Percentiles rank a stretch among this genome's conserved stretches.
Evolutionary conservation across 2,888 invertebrate species (phyloP).

Genomic region (Seira ritae): DNA sequence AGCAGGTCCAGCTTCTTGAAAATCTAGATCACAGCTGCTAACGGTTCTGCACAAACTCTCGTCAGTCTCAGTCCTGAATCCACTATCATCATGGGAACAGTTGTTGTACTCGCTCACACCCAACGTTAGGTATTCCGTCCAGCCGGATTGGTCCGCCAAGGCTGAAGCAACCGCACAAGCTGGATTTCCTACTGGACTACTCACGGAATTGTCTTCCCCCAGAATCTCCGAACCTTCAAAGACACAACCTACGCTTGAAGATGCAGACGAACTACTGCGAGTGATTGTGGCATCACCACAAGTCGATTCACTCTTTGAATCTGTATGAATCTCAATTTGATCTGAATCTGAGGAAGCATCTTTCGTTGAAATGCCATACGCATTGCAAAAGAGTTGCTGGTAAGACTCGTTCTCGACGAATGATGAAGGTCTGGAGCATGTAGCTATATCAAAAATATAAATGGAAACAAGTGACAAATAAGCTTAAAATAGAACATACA

Average conservation of each 20-base stretch:
- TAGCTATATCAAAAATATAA: conserved; percentile 36
- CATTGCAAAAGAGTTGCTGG: conserved; percentile 54
- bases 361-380: conserved; percentile 46
- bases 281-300: conserved; percentile 54
- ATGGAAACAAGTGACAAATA: conserved; percentile 14
- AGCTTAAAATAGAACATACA: conserved; percentile 16
- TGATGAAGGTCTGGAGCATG: conserved; percentile 52
- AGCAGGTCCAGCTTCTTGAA: conserved; percentile 57
- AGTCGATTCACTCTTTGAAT: conserved; percentile 27
- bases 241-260: conserved; percentile 56
- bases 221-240: conserved; percentile 58
- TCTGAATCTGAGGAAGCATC: not conserved
- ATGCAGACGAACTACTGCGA: conserved; percentile 55
- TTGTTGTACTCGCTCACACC: conserved; percentile 59
- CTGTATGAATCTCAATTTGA: conserved; percentile 27
- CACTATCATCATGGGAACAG: conserved; percentile 61
- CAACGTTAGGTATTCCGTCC: conserved; percentile 56
- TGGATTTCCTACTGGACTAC: conserved; percentile 33
- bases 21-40: conserved; percentile 64
- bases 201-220: conserved; percentile 43
- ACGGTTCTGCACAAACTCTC: conserved; percentile 64
- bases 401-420: conserved; percentile 48
- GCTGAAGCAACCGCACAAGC: conserved; percentile 40
- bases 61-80: conserved; percentile 63
- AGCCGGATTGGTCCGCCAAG: conserved; percentile 52